Evolutionary conservation across 2,888 invertebrate species (phyloP), one percentile per base, ranked within the genome.

Genomic region (Diplazon laetatorius): DNA sequence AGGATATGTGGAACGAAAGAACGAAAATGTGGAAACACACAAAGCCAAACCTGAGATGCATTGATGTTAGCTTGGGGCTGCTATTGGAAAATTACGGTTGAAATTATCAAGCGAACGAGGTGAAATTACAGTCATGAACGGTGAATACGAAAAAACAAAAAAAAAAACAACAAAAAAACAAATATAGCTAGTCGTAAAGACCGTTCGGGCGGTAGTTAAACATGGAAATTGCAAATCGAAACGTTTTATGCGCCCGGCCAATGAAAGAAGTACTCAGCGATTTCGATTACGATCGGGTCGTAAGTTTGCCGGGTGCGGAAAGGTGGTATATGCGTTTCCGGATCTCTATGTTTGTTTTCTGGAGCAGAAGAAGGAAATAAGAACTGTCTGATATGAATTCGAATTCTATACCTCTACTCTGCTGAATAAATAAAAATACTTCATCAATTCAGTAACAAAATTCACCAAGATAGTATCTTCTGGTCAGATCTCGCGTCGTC

Each of bases 151-250:
- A 25, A 55, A 55, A 35, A 59, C 16, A 12, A 12, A 37, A 57
- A n/a, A n/a, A n/a, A n/a, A n/a, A n/a, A n/a, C n/a, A n/a, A 16
- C 3, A 30, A 14, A 25, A 55, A 55, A 35, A 59, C 16, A 12
- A 12, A 37, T 37, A 57, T 16, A 30, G 12, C 18, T 10, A 75
- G 81, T 76, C 82, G 82, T 71, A 83, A 76, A 81, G 85, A 85
- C 82, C 63, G 46, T 37, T 69, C 69, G 70, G n/a, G 78, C 82
- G 79, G 85, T 85, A 86, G 86, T 87, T 87, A 86, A 87, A 77
- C 82, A 82, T 76, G 79, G 82, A 87, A 87, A 88, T 88, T 88
- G 87, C 87, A 87, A 87, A 88, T 87, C 86, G 88, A 88, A 87
- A 87, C 86, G 85, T 87, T 87, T 87, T 86, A 87, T 86, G 87